Conservation (phyloP, 2,797 vertebrate genomes). For the Tapirus indicus region DNA sequence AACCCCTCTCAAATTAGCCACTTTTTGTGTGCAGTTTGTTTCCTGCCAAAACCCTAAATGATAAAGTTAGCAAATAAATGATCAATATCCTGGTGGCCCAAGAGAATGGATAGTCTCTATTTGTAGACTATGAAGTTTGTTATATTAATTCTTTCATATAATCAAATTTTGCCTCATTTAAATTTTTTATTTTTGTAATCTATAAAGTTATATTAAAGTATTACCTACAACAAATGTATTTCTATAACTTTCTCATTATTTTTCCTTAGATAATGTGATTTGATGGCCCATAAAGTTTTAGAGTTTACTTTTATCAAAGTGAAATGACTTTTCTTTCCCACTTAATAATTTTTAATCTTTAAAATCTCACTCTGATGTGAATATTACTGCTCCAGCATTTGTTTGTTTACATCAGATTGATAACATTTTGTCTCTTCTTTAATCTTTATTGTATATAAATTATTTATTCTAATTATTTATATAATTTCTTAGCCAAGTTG, state of each 20-base stretch:
- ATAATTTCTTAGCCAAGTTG: neutral
- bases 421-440: neutral
- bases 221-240: neutral
- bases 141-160: neutral
- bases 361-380: neutral
- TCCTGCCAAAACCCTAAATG: neutral
- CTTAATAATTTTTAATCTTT: slow-evolving; percentile 4
- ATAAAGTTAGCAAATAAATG: neutral
- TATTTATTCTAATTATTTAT: neutral
- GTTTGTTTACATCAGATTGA: neutral
- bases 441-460: neutral
- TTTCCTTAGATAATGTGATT: neutral
- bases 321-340: neutral
- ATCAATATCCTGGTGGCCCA: neutral
- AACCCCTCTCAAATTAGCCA: neutral
- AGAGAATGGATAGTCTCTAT: neutral
- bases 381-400: neutral
- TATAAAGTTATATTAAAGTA: neutral
- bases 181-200: neutral
- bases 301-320: neutral
- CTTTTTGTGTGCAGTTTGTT: neutral
- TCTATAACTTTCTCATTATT: neutral
- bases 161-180: neutral
- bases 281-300: neutral
- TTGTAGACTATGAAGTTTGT: neutral